phyloP scores from a whole-genome alignment of 2,113 vertebrate genomes.

The Otus sunia region DNA sequence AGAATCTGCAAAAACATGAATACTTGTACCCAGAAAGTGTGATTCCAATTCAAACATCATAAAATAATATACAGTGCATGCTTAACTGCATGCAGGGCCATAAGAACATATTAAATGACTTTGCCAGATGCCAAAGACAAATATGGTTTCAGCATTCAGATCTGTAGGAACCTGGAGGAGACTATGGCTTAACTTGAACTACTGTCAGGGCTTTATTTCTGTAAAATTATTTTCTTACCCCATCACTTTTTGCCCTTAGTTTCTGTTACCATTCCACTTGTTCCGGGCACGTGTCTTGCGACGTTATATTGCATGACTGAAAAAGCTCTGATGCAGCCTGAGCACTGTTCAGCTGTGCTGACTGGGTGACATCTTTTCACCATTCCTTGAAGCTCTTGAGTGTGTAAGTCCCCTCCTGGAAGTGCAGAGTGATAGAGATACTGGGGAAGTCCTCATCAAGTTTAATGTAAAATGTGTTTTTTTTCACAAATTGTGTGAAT shows the following conservation, averaged over 20 bases:
- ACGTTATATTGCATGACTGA: background rate
- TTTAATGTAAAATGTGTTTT: background rate
- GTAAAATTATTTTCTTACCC: background rate
- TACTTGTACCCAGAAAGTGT: conserved; percentile 73
- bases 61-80: conserved; percentile 81
- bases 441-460: background rate
- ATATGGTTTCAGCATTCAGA: conserved; percentile 64
- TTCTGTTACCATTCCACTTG: conserved; percentile 19
- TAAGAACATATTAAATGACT: conserved; percentile 77
- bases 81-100: conserved; percentile 66
- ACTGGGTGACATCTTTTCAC: background rate
- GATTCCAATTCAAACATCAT: conserved; percentile 82
- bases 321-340: background rate
- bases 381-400: background rate
- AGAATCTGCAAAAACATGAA: conserved; percentile 76
- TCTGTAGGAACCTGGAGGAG: conserved; percentile 39
- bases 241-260: background rate
- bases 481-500: background rate
- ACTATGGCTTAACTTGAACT: conserved; percentile 35
- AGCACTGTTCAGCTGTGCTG: background rate
- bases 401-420: background rate
- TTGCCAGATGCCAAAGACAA: conserved; percentile 75
- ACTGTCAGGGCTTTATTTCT: conserved; percentile 40
- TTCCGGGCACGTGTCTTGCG: background rate
- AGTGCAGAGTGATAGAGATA: background rate